Evolutionary conservation across 2,888 invertebrate species (phyloP).

Genomic region (Leucophenga maculata): DNA sequence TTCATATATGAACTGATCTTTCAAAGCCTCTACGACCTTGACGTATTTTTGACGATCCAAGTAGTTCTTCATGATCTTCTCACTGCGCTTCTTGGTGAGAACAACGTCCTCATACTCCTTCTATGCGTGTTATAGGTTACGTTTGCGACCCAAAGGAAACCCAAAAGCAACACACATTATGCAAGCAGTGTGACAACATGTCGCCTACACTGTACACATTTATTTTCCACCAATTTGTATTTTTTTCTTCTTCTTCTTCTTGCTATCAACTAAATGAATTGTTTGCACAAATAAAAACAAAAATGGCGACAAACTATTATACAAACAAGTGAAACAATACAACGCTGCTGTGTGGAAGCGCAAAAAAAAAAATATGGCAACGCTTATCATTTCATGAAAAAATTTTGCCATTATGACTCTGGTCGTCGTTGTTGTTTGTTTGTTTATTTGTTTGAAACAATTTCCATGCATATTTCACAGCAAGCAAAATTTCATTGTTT

Average conservation of each 20-base stretch:
- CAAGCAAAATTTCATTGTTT: not conserved
- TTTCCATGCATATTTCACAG: not conserved
- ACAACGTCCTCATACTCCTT: too few relatives aligned
- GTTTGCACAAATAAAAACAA: conserved; percentile 49
- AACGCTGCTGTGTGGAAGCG: conserved; percentile 12
- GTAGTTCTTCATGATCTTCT: too few relatives aligned
- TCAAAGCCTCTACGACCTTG: too few relatives aligned
- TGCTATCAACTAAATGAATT: conserved; percentile 65
- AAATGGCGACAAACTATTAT: conserved; percentile 30
- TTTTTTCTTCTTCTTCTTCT: conserved; percentile 28
- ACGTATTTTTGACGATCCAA: too few relatives aligned
- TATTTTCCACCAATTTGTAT: not conserved
- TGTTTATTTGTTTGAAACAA: conserved; percentile 11
- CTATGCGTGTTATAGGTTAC: too few relatives aligned
- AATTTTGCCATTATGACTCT: not conserved
- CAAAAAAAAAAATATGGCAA: not conserved
- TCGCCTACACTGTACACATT: too few relatives aligned
- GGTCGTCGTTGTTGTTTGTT: not conserved
- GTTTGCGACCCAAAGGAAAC: too few relatives aligned
- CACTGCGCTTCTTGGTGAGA: too few relatives aligned
- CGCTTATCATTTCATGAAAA: not conserved
- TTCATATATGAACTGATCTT: too few relatives aligned
- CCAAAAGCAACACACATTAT: too few relatives aligned
- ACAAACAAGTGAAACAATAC: not conserved
- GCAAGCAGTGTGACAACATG: too few relatives aligned